Conservation (phyloP, 2,113 vertebrate species). For the Nycticryphes semicollaris region DNA sequence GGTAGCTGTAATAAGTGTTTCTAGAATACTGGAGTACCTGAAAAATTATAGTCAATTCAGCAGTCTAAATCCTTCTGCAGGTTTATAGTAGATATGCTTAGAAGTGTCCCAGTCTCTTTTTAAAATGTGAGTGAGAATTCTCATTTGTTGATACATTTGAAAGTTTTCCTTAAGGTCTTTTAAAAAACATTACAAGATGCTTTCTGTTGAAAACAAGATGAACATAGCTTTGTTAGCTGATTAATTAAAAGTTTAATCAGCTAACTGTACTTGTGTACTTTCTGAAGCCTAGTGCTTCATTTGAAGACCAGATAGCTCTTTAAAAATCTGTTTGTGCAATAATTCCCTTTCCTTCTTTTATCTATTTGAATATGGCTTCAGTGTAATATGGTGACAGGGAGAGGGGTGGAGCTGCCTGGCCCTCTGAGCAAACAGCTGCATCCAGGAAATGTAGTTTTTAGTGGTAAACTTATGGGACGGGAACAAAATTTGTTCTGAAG, state of each 20-base stretch:
- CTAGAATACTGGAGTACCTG: not conserved
- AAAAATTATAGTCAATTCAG: not conserved
- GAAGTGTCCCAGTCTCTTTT: not conserved
- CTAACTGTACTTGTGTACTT: not conserved
- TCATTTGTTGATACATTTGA: not conserved
- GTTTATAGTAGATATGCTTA: not conserved
- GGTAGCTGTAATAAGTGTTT: not conserved
- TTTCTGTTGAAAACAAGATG: not conserved
- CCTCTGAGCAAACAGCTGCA: not conserved
- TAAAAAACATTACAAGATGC: not conserved
- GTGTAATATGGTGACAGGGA: not conserved
- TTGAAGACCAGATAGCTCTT: not conserved
- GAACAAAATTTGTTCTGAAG: not conserved
- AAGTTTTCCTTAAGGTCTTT: not conserved
- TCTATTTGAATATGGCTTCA: not conserved
- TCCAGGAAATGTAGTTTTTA: not conserved
- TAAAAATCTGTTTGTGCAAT: not conserved
- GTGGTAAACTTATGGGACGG: not conserved
- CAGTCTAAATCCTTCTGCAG: not conserved
- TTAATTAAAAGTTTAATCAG: not conserved
- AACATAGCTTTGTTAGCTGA: not conserved
- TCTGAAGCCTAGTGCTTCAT: not conserved
- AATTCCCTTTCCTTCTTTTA: slow-evolving; percentile 5
- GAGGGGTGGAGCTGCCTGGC: not conserved
- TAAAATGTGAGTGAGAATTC: not conserved